Base-by-base conservation (phyloP, 1,140 invertebrate species). In the Rhagoletis zephyria region DNA sequence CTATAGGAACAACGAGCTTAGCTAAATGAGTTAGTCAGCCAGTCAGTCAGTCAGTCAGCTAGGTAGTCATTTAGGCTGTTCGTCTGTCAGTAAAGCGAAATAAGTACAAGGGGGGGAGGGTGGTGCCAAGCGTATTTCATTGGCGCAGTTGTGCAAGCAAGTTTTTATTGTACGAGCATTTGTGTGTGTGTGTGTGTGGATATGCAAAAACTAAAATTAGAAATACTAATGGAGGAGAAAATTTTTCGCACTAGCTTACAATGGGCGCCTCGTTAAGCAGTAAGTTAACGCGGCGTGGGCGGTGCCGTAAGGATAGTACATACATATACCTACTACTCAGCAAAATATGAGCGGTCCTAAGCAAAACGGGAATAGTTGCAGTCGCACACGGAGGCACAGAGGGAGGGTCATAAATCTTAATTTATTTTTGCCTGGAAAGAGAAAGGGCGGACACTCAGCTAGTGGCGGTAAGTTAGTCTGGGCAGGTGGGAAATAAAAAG, bases 221-320 rank as follows among this genome's bases (percentile, higher is more conserved):
- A 81, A 59, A 81, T 81, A 56, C 74, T 81, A 81, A 81, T 81
- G 74, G n/a, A 81, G 74, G 74, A 81, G 74, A 81, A 81, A 81
- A 56, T 81, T 59, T 81, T 81, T 81, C 19, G 48, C 74, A 81
- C 48, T 9, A n/a, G 48, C 48, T 81, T n/a, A 19, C 5, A 64
- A 10, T 3, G 16, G 16, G 45, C 30, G 30, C 30, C 1, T 30
- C 51, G 51, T 56, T 56, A 56, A 63, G 61, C 61, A 63, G 61
- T 16, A 1, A 63, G 51, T 56, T 56, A 56, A 10, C 51, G 51
- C 30, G 30, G 30, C 30, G 30, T 30, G 0, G 30, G 30, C 30
- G 30, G 30, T 30, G 30, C 1, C 30, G 30, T 30, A 30, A 30
- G 30, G 30, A 1, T 30, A 30, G 30, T 30, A 30, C 30, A 30